These are phyloP conservation scores for Calvadosia cruxmelitensis DNA, from an alignment of 30 jellyfish, hydroid and myxozoan genomes.

Conservation along the genomic window DNA sequence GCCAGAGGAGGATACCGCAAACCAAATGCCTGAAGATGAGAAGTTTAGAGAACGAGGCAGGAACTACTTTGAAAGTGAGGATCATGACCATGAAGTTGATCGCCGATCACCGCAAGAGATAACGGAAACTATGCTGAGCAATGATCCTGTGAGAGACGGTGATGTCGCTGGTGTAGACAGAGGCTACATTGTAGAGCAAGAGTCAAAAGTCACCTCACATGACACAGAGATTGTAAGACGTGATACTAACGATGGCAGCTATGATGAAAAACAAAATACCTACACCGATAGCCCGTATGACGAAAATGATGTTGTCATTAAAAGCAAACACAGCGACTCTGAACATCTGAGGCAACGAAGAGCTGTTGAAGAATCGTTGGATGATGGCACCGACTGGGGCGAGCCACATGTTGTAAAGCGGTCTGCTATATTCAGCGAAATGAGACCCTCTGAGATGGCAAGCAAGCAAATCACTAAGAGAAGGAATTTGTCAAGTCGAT, in stretches of 20 bases:
- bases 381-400: constrained; percentile 38
- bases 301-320: too few species aligned
- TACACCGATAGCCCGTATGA: not conserved
- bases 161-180: not conserved
- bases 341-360: not conserved
- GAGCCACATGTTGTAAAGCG: constrained; percentile 99
- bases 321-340: too few species aligned
- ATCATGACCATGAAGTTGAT: constrained; percentile 23
- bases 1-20: not conserved
- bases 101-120: constrained; percentile 25
- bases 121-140: constrained; percentile 6
- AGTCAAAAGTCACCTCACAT: not conserved
- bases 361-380: constrained; percentile 29
- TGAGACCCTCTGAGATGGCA: constrained; percentile 37
- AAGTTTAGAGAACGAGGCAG: not conserved
- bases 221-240: not conserved
- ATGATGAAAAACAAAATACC: too few species aligned
- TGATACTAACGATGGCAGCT: not conserved
- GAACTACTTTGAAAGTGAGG: not conserved
- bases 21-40: not conserved
- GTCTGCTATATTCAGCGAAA: constrained; percentile 84
- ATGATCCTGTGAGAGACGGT: constrained; percentile 1
- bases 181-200: not conserved
- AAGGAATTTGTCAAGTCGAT: not conserved
- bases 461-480: too few species aligned